Percentiles rank a stretch among this genome's conserved stretches.
These are phyloP conservation scores for Apteryx mantelli DNA, from an alignment of 2,113 vertebrate genomes.

Conservation along the genomic window DNA sequence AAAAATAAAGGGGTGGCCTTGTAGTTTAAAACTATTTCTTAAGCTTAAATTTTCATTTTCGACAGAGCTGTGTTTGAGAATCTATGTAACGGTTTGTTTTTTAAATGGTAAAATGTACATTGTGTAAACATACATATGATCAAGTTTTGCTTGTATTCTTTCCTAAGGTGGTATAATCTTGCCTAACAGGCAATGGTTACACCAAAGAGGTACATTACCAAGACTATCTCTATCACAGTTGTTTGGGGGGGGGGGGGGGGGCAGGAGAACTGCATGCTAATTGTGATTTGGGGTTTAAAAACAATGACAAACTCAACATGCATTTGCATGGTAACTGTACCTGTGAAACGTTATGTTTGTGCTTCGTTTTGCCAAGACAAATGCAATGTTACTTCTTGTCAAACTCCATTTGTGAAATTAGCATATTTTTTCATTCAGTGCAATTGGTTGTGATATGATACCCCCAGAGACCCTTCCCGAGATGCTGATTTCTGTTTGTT, in stretches of 20 bases:
- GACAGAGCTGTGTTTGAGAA: conserved; percentile 75
- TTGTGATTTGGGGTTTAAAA: conserved; percentile 62
- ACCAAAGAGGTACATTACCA: conserved; percentile 75
- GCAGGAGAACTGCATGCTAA: conserved; percentile 78
- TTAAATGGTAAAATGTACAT: conserved; percentile 71
- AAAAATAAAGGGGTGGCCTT: conserved; percentile 75
- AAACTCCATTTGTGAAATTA: conserved; percentile 60
- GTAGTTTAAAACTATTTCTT: conserved; percentile 78
- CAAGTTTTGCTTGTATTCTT: conserved; percentile 65
- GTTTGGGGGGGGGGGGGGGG: not conserved
- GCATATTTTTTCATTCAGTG: conserved; percentile 52
- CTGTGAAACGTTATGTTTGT: conserved; percentile 63
- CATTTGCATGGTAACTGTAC: conserved; percentile 78
- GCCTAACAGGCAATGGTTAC: conserved; percentile 69
- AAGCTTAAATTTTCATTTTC: conserved; percentile 76
- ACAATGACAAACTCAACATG: conserved; percentile 65
- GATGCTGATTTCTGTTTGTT: conserved; percentile 52
- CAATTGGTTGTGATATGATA: not conserved
- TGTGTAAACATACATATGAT: conserved; percentile 69
- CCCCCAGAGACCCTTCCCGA: conserved; percentile 38
- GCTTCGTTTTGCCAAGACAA: conserved; percentile 73
- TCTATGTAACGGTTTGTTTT: conserved; percentile 73
- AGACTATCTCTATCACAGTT: conserved; percentile 67
- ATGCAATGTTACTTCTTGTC: conserved; percentile 58
- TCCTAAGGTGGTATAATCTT: conserved; percentile 69